Base-by-base conservation (phyloP, 1,140 invertebrate species). In the Saccostrea glomerata region DNA sequence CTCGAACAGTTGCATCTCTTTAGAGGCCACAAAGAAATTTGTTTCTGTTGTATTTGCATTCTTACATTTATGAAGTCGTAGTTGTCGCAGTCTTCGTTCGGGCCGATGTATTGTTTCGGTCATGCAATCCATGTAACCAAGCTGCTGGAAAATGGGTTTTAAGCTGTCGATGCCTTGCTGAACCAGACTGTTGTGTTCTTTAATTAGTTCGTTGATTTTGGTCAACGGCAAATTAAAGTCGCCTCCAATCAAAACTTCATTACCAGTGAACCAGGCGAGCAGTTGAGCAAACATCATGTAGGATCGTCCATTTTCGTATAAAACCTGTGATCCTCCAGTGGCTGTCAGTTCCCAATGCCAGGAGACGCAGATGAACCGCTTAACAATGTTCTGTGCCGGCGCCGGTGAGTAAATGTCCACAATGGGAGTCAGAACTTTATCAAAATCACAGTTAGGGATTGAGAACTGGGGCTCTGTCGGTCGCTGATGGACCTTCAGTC, bases 81-180 rank as follows among this genome's bases (percentile, higher is more conserved):
- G 47, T 30, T 88, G 87, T 7, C 87, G 25, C 17, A 88, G 73
- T 13, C 87, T 66, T n/a, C 87, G 87, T 7, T 15, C 15, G 15
- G 87, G 84, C 40, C 55, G n/a, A 11, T 82, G n/a, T 3, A 88
- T 40, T 30, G 84, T 86, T 13, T 86, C 84, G 6, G 87, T 88
- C 87, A 88, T 88, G 13, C 54, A 47, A 70, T 88, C 87, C 84
- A 88, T 86, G 56, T 88, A 88, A 25, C 87, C 87, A 11, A 88
- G 66, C 17, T 88, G 25, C 23, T 40, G 55, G 17, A 88, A 88
- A 58, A 82, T 63, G 5, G 87, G 87, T 54, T 85, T 88, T 0
- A 88, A 9, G 3, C 17, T 30, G 0, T 88, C 84, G 17, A 88
- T 66, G 13, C 23, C 63, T 25, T 58, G 6, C 25, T 40, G 15